Base-by-base conservation (phyloP, 2,797 vertebrate species). In the Rhinogobio ventralis region DNA sequence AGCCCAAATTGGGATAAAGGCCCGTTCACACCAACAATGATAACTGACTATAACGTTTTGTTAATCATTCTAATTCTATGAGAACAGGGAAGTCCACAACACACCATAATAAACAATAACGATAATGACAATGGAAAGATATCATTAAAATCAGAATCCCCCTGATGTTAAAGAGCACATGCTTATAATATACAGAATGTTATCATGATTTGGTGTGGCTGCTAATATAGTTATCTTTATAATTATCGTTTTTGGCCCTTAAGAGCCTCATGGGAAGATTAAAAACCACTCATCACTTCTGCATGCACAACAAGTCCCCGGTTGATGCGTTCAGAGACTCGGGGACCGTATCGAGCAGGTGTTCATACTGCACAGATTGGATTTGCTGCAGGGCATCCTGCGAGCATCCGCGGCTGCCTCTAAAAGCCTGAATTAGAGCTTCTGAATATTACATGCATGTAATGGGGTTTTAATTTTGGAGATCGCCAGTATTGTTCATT, bases 351-450 rank as follows among this genome's bases (percentile, higher is more conserved):
- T 86, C 25, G 68, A 75, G 69, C 57, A 76, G 84, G 67, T 79
- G 81, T 83, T 72, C 74, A 45, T 80, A 39, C 68, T 85, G 86
- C 85, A 86, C 86, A 85, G 86, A 85, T 86, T 89, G 80, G 78
- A 39, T 64, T 88, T 85, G 89, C 85, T 87, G 74, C 72, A 68
- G 86, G 89, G 85, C 51, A 39, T 87, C 85, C 86, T 66, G 55
- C 53, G 33, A 89, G 88, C 78, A 79, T 81, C 79, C 67, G 39
- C 51, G 51, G 69, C 62, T 5, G 39, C 80, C 86, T 76, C 89
- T 89, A 89, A 90, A 90, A 90, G 89, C 88, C 51, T 85, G 67
- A 87, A 87, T 87, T 84, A 90, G 69, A 86, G 84, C 84, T 46
- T 85, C 62, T 89, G 87, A 88, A 90, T 89, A 85, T 88, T 89